Base-by-base conservation (phyloP, 2,888 invertebrate genomes). In the Chouioia cunea region DNA sequence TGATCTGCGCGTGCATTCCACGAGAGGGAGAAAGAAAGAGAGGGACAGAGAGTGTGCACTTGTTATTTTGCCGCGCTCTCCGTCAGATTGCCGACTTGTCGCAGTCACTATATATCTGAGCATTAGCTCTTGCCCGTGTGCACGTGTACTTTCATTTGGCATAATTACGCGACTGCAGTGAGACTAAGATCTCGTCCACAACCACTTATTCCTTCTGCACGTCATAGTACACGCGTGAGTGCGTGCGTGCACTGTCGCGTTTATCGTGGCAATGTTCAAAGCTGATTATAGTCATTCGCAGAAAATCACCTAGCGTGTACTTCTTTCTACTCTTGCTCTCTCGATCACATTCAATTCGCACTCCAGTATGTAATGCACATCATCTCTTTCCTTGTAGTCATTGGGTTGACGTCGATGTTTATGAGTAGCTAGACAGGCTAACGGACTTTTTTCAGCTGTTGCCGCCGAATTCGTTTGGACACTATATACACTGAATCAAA, bases 281-380 rank as follows among this genome's bases (percentile, higher is more conserved):
- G 67, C 67, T 60, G 67, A 67, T 67, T 67, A 54, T 57, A 65
- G 57, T 43, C 48, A n/a, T 57, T 56, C 58, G 50, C 27, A 20
- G 50, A 56, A 58, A 22, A 58, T 65, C 65, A 23, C 36, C 56
- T 22, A 18, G 36, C 36, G 12, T 6, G 12, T 12, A 1, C 1
- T 36, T 10, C 36, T 36, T 12, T 36, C 36, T 27, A n/a, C n/a
- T n/a, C n/a, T n/a, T n/a, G n/a, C 27, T 36, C 36, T 3, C 36
- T 36, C 36, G 36, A 36, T 36, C 36, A 10, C 36, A 36, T 36
- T 36, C 36, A 36, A 36, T 36, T 36, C 36, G 36, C 36, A 36
- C 36, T 36, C 12, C 12, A 12, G 6, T n/a, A n/a, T 36, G 36
- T 36, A 36, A 36, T 36, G 10, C 36, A 1, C 36, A 10, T 36